Conservation (phyloP, 2,888 invertebrate species). For the Rotaria socialis region DNA sequence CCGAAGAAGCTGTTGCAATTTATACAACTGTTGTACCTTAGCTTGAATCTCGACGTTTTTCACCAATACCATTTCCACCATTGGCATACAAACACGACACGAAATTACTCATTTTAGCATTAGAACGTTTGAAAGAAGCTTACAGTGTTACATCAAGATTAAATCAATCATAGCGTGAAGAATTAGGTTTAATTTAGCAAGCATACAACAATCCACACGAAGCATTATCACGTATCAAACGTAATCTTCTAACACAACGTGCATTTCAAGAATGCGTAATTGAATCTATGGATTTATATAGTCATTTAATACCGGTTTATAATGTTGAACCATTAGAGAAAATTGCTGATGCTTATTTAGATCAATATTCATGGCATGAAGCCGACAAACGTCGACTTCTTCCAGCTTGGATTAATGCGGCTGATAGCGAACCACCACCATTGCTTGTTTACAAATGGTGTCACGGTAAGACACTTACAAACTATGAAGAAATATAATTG, state of each 20-base stretch:
- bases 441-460: conserved; percentile 89
- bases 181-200: conserved; percentile 95
- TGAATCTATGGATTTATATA: conserved; percentile 99
- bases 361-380: conserved; percentile 96
- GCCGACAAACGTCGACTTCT: conserved; percentile 92
- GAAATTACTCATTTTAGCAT: conserved; percentile 87
- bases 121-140: conserved; percentile 92
- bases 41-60: conserved; percentile 94
- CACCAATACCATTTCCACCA: conserved; percentile 98
- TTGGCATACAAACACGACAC: conserved; percentile 99
- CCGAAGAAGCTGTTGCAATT: conserved; percentile 98
- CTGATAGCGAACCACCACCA: conserved; percentile 88
- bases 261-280: conserved; percentile 98
- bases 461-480: conserved; percentile 82
- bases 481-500: too few relatives aligned
- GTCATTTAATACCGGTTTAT: conserved; percentile 94
- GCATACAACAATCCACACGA: conserved; percentile 99
- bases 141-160: conserved; percentile 92
- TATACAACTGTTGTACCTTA: conserved; percentile 99
- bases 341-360: conserved; percentile 97
- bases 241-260: conserved; percentile 93
- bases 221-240: conserved; percentile 93
- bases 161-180: conserved; percentile 97
- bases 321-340: conserved; percentile 98
- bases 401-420: conserved; percentile 98